Evolutionary conservation across 2,888 invertebrate genomes (phyloP).

Genomic region (Callyntrura guangdongensis): DNA sequence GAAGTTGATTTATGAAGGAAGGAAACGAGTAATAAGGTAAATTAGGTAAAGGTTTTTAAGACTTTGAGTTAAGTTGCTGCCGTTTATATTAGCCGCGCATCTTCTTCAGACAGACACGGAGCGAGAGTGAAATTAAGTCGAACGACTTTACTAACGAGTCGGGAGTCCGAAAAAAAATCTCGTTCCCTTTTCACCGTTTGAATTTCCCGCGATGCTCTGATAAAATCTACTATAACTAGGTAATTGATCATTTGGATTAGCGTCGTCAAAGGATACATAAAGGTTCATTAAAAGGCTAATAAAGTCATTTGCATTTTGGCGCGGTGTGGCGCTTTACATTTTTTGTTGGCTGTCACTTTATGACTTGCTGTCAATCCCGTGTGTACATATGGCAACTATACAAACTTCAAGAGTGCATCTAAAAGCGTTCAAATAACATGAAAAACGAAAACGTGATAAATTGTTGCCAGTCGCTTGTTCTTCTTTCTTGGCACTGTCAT

Average conservation of each 20-base stretch:
- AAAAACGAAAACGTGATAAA: neutral
- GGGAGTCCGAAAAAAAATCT: neutral
- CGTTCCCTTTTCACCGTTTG: neutral
- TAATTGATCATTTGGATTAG: too few relatives aligned
- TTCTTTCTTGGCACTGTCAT: neutral
- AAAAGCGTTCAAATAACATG: neutral
- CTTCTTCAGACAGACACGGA: neutral
- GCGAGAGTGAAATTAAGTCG: neutral
- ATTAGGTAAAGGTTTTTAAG: neutral
- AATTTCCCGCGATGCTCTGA: neutral
- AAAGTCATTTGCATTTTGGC: too few relatives aligned
- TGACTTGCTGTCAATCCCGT: neutral
- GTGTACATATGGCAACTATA: too few relatives aligned
- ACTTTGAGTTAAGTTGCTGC: neutral
- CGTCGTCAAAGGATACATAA: neutral
- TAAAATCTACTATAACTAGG: neutral
- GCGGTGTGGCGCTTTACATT: too few relatives aligned
- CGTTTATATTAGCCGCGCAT: too few relatives aligned
- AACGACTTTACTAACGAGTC: conserved; percentile 7
- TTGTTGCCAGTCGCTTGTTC: neutral
- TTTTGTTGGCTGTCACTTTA: neutral
- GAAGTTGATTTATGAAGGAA: conserved; percentile 64
- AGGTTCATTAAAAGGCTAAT: neutral
- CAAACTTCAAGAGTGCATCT: neutral
- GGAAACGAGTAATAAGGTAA: conserved; percentile 39